phyloP scores from a whole-genome alignment of 2,113 vertebrate species.

The Amphiprion ocellaris region DNA sequence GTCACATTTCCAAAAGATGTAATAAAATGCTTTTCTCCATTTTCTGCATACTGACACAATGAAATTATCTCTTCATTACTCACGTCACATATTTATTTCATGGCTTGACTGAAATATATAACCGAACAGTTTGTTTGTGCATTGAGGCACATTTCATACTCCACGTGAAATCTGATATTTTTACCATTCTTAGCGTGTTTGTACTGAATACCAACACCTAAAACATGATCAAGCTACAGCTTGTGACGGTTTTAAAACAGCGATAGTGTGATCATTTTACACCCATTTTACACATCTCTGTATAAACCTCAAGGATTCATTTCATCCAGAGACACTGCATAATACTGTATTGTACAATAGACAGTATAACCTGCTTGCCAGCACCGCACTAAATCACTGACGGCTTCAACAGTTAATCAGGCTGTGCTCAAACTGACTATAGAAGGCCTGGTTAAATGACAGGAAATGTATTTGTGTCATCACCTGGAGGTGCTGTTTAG shows the following conservation, averaged over 20 bases:
- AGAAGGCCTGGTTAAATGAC: slow-evolving; percentile 41
- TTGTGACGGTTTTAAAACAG: neutral
- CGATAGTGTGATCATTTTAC: slow-evolving; percentile 5
- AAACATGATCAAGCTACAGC: neutral
- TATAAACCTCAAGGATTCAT: neutral
- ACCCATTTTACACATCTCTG: neutral
- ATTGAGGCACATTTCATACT: slow-evolving; percentile 37
- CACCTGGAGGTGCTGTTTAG: slow-evolving; percentile 71
- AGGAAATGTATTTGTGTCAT: slow-evolving; percentile 61
- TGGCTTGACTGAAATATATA: slow-evolving; percentile 15
- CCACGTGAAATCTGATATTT: slow-evolving; percentile 29
- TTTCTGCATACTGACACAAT: slow-evolving; percentile 16
- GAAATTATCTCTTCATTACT: slow-evolving; percentile 54
- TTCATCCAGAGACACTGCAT: slow-evolving; percentile 10
- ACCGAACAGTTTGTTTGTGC: slow-evolving; percentile 20
- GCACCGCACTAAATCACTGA: slow-evolving; percentile 16
- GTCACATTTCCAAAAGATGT: slow-evolving; percentile 31
- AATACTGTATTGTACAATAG: slow-evolving; percentile 4
- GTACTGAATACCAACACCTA: slow-evolving; percentile 30
- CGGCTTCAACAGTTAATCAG: slow-evolving; percentile 29
- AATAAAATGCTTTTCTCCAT: slow-evolving; percentile 37
- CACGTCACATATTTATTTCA: slow-evolving; percentile 34
- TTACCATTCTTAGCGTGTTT: slow-evolving; percentile 27
- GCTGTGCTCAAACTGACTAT: slow-evolving; percentile 14
- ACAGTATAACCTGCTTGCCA: slow-evolving; percentile 2